Conservation (phyloP, 2,797 vertebrate genomes). For the Pipistrellus pipistrellus region DNA sequence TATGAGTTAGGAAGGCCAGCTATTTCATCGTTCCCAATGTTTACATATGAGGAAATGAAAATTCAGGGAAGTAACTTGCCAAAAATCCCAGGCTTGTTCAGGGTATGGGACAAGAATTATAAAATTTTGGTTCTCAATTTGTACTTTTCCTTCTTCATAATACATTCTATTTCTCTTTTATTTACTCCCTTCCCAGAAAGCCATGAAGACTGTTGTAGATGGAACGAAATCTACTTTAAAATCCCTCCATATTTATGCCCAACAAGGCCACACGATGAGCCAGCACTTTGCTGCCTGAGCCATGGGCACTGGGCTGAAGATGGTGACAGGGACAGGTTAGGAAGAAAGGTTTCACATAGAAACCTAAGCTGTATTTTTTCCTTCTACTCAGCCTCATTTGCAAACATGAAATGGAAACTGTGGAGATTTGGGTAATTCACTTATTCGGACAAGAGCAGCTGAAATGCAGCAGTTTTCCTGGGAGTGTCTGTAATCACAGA, state of each 20-base stretch:
- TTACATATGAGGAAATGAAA: conserved; percentile 11
- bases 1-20: neutral
- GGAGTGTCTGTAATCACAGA: conserved; percentile 65
- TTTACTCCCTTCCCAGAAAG: neutral
- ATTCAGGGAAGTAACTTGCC: neutral
- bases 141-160: neutral
- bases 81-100: neutral
- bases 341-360: conserved; percentile 63
- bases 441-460: conserved; percentile 84
- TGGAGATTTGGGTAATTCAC: conserved; percentile 85
- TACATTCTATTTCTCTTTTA: neutral
- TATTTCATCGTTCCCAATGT: neutral
- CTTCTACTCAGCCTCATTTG: conserved; percentile 82
- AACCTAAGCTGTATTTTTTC: neutral
- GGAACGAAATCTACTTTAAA: neutral
- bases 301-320: neutral
- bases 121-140: conserved; percentile 33
- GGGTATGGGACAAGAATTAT: neutral
- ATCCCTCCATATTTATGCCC: neutral
- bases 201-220: neutral
- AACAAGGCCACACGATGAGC: neutral
- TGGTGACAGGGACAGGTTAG: neutral
- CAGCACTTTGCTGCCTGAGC: neutral
- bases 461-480: conserved; percentile 78
- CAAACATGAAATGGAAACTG: conserved; percentile 82